Percentiles rank a stretch among this genome's conserved stretches.
Evolutionary conservation across 2,113 vertebrate species (phyloP).

Genomic region (Campylorhamphus procurvoides): DNA sequence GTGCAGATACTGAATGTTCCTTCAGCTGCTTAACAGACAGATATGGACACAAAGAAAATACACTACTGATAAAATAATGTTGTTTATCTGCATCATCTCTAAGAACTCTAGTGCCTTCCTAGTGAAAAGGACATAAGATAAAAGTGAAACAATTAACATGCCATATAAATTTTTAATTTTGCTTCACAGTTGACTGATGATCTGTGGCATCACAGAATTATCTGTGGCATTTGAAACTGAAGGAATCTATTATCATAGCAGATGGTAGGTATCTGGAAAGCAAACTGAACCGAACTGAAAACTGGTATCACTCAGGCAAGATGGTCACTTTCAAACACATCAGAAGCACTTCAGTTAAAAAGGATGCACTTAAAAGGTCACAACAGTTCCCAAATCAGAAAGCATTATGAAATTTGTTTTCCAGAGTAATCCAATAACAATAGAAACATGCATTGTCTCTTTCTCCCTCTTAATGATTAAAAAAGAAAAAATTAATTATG

Average conservation of each 20-base stretch:
- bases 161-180: constrained; percentile 65
- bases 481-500: not conserved
- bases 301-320: not conserved
- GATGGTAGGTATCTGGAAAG: constrained; percentile 15
- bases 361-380: not conserved
- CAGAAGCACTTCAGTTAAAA: not conserved
- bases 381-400: not conserved
- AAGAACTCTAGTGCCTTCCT: not conserved
- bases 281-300: not conserved
- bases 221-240: constrained; percentile 45
- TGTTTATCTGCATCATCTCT: not conserved
- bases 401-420: not conserved
- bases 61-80: not conserved
- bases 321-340: not conserved
- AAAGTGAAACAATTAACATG: constrained; percentile 32
- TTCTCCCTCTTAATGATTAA: not conserved
- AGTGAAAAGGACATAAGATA: not conserved
- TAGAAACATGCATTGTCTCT: not conserved
- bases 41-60: not conserved
- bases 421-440: not conserved
- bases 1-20: not conserved
- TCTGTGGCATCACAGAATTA: constrained; percentile 20
- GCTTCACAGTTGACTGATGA: constrained; percentile 15
- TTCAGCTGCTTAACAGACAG: not conserved
- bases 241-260: constrained; percentile 37